phyloP scores from a whole-genome alignment of 1,140 invertebrate species.

The Eciton burchellii region DNA sequence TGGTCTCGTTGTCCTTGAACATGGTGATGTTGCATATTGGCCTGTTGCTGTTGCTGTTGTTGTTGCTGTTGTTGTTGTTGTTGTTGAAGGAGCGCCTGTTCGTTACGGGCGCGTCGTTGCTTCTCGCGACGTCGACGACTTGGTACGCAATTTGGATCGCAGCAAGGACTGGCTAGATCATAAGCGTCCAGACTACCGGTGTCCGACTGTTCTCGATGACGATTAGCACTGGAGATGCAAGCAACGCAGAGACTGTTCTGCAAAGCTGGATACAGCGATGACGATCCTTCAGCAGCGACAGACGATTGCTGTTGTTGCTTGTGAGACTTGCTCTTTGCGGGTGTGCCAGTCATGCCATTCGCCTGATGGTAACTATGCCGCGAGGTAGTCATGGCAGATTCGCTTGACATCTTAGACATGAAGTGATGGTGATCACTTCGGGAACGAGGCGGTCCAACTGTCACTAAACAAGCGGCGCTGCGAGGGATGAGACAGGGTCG shows the following conservation, averaged over 20 bases:
- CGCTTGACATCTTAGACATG: conserved; percentile 87
- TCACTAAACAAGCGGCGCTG: conserved; percentile 89
- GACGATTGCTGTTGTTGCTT: conserved; percentile 76
- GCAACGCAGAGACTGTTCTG: conserved; percentile 90
- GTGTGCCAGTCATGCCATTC: conserved; percentile 79
- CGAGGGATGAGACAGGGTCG: conserved; percentile 82
- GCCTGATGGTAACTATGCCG: conserved; percentile 84
- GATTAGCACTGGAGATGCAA: conserved; percentile 88
- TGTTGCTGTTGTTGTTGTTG: conserved; percentile 69
- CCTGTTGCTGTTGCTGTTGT: conserved; percentile 67
- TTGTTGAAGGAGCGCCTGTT: conserved; percentile 76
- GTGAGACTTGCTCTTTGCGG: conserved; percentile 76
- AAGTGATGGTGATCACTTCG: conserved; percentile 89
- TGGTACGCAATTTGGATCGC: conserved; percentile 93
- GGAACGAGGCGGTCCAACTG: conserved; percentile 88
- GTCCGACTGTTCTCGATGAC: conserved; percentile 85
- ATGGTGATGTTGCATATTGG: conserved; percentile 78
- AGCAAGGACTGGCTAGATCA: conserved; percentile 93
- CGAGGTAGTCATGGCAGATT: conserved; percentile 80
- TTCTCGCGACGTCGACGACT: conserved; percentile 88
- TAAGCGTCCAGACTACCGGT: conserved; percentile 93
- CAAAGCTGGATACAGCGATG: conserved; percentile 73
- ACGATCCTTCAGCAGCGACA: conserved; percentile 72
- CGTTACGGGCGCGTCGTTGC: conserved; percentile 77
- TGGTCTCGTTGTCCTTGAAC: conserved; percentile 73